These are phyloP conservation scores for Elysia crispata DNA, from an alignment of 2,888 invertebrate species.

Conservation along the genomic window DNA sequence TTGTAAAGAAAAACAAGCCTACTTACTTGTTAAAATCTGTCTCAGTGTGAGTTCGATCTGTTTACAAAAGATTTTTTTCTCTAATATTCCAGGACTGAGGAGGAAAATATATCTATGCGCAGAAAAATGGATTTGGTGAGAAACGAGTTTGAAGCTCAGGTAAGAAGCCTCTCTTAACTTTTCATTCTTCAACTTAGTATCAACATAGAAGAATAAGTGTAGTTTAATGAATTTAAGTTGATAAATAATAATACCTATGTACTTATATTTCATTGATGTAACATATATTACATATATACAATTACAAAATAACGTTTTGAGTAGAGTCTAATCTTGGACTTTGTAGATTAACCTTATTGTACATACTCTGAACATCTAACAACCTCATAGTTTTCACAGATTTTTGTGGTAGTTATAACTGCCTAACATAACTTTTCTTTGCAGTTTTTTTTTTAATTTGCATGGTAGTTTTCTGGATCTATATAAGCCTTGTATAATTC, in stretches of 20 bases:
- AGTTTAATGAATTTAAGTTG: no score
- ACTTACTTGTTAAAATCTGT: no score
- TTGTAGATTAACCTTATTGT: neutral
- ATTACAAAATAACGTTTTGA: neutral
- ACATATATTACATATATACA: neutral
- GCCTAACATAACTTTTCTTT: constrained; percentile 1
- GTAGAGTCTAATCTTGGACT: neutral
- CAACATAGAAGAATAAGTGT: no score
- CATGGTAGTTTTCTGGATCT: no score
- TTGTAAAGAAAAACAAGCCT: no score
- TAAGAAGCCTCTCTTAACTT: constrained; percentile 39
- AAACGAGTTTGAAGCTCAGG: constrained; percentile 69
- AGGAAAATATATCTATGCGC: constrained; percentile 65
- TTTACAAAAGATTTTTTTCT: no score
- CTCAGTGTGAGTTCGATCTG: no score
- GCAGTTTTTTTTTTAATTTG: no score
- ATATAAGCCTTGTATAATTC: no score
- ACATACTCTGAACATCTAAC: neutral
- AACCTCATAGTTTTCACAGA: constrained; percentile 29
- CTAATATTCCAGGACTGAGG: constrained; percentile 62
- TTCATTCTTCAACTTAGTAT: no score
- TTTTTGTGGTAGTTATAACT: constrained; percentile 5
- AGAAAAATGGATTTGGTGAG: constrained; percentile 64
- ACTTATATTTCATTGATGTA: neutral
- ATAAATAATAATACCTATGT: no score